These are phyloP conservation scores for Drosophila orena DNA, from an alignment of 1,140 invertebrate genomes.

Conservation along the genomic window DNA sequence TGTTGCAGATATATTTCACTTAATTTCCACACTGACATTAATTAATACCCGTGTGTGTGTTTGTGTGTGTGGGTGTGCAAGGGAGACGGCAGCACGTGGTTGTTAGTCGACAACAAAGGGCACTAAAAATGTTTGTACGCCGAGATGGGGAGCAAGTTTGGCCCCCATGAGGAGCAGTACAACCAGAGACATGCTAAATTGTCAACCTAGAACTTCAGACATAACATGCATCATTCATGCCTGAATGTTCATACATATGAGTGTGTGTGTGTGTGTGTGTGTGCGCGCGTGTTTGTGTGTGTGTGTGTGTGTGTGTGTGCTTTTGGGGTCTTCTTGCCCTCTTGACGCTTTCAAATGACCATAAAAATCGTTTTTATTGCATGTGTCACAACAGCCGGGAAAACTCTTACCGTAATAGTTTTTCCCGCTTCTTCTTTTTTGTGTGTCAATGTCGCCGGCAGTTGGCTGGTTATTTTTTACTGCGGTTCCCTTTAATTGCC, in stretches of 20 bases:
- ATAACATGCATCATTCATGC: constrained; percentile 37
- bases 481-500: constrained; percentile 70
- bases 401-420: constrained; percentile 52
- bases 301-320: no score
- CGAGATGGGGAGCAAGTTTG: constrained; percentile 29
- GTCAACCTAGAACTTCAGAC: constrained; percentile 53
- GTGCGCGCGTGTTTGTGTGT: no score
- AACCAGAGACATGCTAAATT: constrained; percentile 45
- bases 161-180: neutral
- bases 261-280: no score
- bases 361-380: constrained; percentile 79
- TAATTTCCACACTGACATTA: constrained; percentile 80
- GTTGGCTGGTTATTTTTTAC: constrained; percentile 41
- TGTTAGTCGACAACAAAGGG: constrained; percentile 57
- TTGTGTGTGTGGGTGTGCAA: neutral
- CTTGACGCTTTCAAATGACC: constrained; percentile 69
- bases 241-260: neutral
- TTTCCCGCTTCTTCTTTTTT: constrained; percentile 31
- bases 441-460: constrained; percentile 70
- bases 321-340: constrained; percentile 15
- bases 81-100: constrained; percentile 16
- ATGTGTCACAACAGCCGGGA: constrained; percentile 45
- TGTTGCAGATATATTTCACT: constrained; percentile 81
- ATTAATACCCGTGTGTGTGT: constrained; percentile 62
- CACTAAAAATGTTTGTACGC: constrained; percentile 70